Evolutionary conservation across 2,113 vertebrate species (phyloP), one percentile per base, ranked within the genome.

Genomic region (Electrona antarctica): DNA sequence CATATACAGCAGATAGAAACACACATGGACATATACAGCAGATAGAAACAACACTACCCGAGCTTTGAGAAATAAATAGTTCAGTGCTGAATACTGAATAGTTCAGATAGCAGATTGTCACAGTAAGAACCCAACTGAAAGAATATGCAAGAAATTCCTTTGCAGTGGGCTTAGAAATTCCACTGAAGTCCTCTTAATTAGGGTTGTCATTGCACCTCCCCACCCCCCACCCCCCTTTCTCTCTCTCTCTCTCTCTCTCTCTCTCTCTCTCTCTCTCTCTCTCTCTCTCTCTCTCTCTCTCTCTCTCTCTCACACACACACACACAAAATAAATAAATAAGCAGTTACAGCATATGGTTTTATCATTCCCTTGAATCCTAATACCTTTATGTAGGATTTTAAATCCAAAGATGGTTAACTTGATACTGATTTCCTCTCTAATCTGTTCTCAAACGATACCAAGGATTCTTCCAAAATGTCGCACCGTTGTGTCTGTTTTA

Each of bases 311-410:
- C 55, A n/a, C n/a, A n/a, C n/a, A n/a, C n/a, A 64, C 78, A 83
- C 64, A 80, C 21, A 21, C 21, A 21, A 21, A 21, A 21, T 21
- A 21, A 21, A 21, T 55, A 84, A 83, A 75, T 76, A 71, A 77
- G 63, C 71, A 67, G 50, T 66, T 84, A 65, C 87, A 21, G 21
- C 75, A 76, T 83, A 74, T 65, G 74, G 15, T 81, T 89, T 88
- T 91, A 91, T 93, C 89, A 58, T 67, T 55, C 48, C 54, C 80
- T 83, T 50, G 60, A 56, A 92, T 92, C 86, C 88, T 92, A 88
- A 91, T 89, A 73, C 88, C 83, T 90, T 90, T 91, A 90, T 92
- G 82, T 69, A 78, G 73, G 65, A 83, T 85, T 86, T 87, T 88
- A 89, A 86, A 84, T 83, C 81, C 76, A 84, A 88, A 91, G 81